Evolutionary conservation across 53 echinoderm and acorn worm genomes (phyloP).

Genomic region (Apostichopus leukothele): DNA sequence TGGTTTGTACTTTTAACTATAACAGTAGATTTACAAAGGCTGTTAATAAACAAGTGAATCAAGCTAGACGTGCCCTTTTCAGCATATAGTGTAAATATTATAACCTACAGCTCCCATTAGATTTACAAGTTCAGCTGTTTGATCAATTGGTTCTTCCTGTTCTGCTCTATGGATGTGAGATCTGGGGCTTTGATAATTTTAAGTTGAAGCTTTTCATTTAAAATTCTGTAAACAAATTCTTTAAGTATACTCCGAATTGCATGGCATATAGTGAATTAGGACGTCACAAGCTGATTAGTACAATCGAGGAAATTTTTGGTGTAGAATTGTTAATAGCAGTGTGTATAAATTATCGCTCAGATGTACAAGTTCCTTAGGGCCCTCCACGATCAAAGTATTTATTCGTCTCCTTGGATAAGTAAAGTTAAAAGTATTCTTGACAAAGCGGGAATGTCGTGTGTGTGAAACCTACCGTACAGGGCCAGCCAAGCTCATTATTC

Average conservation of each 20-base stretch:
- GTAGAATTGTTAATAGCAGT: not conserved
- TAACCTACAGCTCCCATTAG: not conserved
- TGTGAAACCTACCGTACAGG: too few relatives aligned
- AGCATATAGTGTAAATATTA: not conserved
- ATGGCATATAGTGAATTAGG: not conserved
- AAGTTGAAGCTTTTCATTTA: not conserved
- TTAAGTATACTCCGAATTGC: not conserved
- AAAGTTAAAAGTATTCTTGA: not conserved
- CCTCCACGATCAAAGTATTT: not conserved
- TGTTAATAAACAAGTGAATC: not conserved
- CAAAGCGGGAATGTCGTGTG: not conserved
- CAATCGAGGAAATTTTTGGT: not conserved
- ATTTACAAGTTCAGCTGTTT: not conserved
- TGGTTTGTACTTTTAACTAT: not conserved
- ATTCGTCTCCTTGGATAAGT: not conserved
- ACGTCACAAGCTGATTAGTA: not conserved
- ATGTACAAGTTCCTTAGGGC: slow-evolving; percentile 3
- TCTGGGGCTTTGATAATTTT: not conserved
- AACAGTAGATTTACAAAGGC: not conserved
- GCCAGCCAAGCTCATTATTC: not conserved
- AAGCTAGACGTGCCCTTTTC: not conserved
- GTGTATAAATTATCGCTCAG: not conserved
- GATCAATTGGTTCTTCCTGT: not conserved
- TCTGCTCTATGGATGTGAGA: not conserved
- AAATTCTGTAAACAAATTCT: not conserved